Evolutionary conservation across 2,888 invertebrate species (phyloP).

Genomic region (Netelia melanura): DNA sequence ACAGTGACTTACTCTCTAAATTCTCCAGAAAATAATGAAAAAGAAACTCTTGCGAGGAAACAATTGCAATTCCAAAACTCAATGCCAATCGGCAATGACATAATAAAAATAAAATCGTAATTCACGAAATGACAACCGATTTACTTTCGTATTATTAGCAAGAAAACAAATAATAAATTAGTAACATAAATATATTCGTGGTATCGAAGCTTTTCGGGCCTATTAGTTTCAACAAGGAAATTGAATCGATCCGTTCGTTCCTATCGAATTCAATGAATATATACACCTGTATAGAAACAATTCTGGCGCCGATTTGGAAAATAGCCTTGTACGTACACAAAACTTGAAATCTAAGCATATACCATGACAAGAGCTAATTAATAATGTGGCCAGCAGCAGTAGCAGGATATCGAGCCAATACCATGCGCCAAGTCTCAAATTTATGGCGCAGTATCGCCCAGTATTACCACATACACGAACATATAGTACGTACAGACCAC

Average conservation of each 20-base stretch:
- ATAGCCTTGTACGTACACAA: background rate
- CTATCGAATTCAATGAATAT: background rate
- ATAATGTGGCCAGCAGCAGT: constrained; percentile 45
- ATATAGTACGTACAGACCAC: background rate
- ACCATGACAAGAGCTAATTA: constrained; percentile 50
- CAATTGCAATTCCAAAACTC: too few relatives aligned
- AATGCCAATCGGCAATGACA: too few relatives aligned
- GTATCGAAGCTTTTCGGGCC: too few relatives aligned
- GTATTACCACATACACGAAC: background rate
- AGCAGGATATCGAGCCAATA: constrained; percentile 49
- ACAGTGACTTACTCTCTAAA: too few relatives aligned
- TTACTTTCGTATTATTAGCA: too few relatives aligned
- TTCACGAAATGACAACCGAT: too few relatives aligned
- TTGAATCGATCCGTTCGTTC: background rate
- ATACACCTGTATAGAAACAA: background rate
- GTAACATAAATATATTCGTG: too few relatives aligned
- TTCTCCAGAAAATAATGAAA: too few relatives aligned
- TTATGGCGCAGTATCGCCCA: constrained; percentile 24
- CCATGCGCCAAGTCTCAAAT: constrained; percentile 50
- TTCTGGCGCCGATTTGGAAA: background rate
- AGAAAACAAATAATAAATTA: too few relatives aligned
- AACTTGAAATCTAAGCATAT: constrained; percentile 42
- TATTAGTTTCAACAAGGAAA: background rate
- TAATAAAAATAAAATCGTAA: too few relatives aligned
- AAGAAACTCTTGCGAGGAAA: too few relatives aligned